Evolutionary conservation across 2,113 vertebrate species (phyloP).

Genomic region (Ascaphus truei): DNA sequence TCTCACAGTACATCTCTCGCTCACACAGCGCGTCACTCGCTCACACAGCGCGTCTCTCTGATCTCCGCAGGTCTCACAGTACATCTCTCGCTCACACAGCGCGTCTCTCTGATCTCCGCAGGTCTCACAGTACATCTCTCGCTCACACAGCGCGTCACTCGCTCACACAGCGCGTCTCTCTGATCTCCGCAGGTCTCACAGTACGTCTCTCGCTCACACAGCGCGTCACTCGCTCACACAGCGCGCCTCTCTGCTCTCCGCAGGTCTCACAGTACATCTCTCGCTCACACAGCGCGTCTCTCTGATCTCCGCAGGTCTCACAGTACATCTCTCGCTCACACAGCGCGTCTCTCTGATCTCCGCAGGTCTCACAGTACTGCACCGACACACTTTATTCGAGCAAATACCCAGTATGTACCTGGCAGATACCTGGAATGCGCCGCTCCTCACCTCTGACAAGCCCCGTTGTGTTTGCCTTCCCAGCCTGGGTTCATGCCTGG

Average conservation of each 20-base stretch:
- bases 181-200: constrained; percentile 70
- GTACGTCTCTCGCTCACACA: constrained; percentile 73
- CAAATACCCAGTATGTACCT: too few relatives aligned
- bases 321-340: constrained; percentile 79
- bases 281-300: constrained; percentile 37
- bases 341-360: neutral
- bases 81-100: constrained; percentile 67
- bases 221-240: neutral
- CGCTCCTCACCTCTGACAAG: too few relatives aligned
- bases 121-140: constrained; percentile 87
- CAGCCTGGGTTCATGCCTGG: too few relatives aligned
- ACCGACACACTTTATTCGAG: too few relatives aligned
- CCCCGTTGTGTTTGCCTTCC: too few relatives aligned
- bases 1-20: constrained; percentile 84
- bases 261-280: constrained; percentile 90
- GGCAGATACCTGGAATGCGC: too few relatives aligned
- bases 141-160: constrained; percentile 30
- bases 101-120: constrained; percentile 34
- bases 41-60: neutral
- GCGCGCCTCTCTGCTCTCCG: rapidly evolving
- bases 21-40: neutral
- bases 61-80: constrained; percentile 76
- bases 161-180: neutral
- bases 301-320: constrained; percentile 62
- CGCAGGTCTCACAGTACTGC: constrained; percentile 85